Conservation (phyloP, 2,888 invertebrate species). For the Dyspetes luteomarginatus region DNA sequence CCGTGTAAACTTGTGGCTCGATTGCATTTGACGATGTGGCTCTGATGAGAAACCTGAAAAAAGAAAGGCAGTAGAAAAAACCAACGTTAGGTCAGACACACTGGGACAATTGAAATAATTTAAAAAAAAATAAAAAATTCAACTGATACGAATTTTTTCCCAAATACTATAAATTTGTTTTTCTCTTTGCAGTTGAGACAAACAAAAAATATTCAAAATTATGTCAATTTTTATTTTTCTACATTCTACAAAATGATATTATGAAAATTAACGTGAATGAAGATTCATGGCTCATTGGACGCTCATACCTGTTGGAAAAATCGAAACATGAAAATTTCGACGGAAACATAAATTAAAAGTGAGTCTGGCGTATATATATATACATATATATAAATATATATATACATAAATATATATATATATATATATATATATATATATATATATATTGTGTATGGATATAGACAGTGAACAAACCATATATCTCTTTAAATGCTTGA, state of each 20-base stretch:
- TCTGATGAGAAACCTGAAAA: no score
- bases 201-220: no score
- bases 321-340: background rate
- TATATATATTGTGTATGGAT: no score
- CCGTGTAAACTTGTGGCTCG: background rate
- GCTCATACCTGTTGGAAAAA: background rate
- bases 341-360: conserved; percentile 28
- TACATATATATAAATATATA: background rate
- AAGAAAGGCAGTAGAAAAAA: no score
- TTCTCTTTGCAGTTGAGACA: no score
- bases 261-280: background rate
- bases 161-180: no score
- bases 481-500: conserved; percentile 37
- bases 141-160: no score
- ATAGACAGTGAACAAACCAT: no score
- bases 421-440: background rate
- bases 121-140: no score
- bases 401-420: background rate
- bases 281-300: conserved; percentile 27
- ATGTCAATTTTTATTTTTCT: no score
- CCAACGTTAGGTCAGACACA: no score
- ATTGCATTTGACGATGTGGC: background rate
- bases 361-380: background rate
- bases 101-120: background rate
- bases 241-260: no score